Evolutionary conservation across 1,140 invertebrate species (phyloP).

Genomic region (Megathymus violae): DNA sequence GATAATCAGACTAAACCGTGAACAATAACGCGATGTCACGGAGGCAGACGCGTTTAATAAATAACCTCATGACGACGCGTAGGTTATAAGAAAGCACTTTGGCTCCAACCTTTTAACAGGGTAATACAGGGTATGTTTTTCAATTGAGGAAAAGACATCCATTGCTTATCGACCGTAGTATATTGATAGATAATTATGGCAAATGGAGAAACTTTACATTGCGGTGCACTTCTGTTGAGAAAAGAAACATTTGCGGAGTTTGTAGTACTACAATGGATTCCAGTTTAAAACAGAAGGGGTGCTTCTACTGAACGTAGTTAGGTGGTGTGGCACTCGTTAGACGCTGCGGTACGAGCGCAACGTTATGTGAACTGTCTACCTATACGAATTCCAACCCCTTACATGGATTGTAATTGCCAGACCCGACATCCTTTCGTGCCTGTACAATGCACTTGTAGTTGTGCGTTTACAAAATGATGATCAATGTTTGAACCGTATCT

Average conservation of each 20-base stretch:
- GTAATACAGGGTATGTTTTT: too few species aligned
- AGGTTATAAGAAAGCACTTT: too few species aligned
- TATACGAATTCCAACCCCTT: conserved; percentile 58
- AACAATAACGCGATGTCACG: conserved; percentile 67
- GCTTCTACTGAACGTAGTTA: conserved; percentile 69
- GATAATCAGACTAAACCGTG: conserved; percentile 72
- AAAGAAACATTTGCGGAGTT: conserved; percentile 72
- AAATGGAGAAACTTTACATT: conserved; percentile 74
- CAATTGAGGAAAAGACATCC: too few species aligned
- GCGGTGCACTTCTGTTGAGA: conserved; percentile 58
- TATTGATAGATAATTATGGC: conserved; percentile 75
- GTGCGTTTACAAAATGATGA: conserved; percentile 9
- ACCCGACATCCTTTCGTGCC: conserved; percentile 48
- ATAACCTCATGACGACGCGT: conserved; percentile 60
- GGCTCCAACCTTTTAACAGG: too few species aligned
- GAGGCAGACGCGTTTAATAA: conserved; percentile 61
- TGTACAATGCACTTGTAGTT: conserved; percentile 22
- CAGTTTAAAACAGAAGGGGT: conserved; percentile 76
- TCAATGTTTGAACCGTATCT: conserved; percentile 13
- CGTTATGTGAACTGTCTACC: conserved; percentile 60
- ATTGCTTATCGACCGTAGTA: conserved; percentile 56
- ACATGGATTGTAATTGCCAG: conserved; percentile 54
- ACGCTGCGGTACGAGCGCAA: conserved; percentile 55
- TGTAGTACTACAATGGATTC: conserved; percentile 72
- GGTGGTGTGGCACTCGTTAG: conserved; percentile 75